Base-by-base conservation (phyloP, 2,888 invertebrate species). In the Choristoneura rosaceana region DNA sequence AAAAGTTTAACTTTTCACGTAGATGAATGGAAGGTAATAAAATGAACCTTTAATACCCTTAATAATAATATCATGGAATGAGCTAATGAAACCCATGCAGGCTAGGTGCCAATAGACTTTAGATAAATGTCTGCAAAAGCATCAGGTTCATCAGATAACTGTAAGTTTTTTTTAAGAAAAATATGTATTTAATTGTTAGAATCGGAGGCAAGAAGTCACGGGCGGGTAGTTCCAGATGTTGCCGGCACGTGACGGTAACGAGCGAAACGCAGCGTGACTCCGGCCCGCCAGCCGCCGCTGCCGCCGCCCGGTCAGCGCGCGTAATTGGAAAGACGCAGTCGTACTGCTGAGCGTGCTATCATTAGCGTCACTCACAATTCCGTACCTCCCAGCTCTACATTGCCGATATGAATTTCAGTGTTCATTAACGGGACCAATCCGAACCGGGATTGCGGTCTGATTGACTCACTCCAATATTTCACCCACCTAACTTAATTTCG, bases 291-390 rank as follows among this genome's bases (percentile, higher is more conserved):
- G 82, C 80, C 74, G 75, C 71, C 75, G 74, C 76, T 14, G 50
- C 50, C 50, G 50, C 76, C 75, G 77, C 76, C 80, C 79, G 81
- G 81, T 78, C 75, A 71, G 77, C 76, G 77, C 78, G 76, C 86
- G 87, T 92, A 93, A 92, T 92, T 93, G 92, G 91, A 90, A 90
- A 90, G 90, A 85, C 80, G 84, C 84, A 85, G 84, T 82, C 78
- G 78, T 87, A 84, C 80, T 82, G 81, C 81, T 85, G 88, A 87
- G 81, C 88, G 87, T 85, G 87, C 88, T 90, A 89, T 92, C 93
- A 93, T 94, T 93, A 94, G 90, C 88, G 93, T 93, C 93, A 92
- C 91, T 93, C 92, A 92, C 87, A 87, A 89, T 89, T 89, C 90
- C 82, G 83, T 84, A 84, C 78, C 78, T 76, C 78, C 76, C 74